Percentiles rank a stretch among this genome's conserved stretches.
Evolutionary conservation across 2,113 vertebrate species (phyloP).

Genomic region (Salvelinus fontinalis): DNA sequence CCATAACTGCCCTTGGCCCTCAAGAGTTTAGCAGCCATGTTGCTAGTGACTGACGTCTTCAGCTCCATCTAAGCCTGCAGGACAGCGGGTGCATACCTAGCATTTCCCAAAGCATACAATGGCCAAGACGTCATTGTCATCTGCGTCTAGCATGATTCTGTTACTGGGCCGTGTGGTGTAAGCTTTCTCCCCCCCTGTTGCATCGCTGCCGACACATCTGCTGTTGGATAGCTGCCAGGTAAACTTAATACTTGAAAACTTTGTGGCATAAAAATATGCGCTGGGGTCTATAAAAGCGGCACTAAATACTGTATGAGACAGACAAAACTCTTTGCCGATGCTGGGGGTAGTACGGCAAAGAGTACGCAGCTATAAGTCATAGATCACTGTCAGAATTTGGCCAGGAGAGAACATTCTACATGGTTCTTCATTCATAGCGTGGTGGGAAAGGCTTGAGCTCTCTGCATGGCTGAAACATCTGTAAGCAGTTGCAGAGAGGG

Average conservation of each 20-base stretch:
- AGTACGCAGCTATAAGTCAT: constrained; percentile 72
- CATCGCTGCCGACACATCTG: constrained; percentile 86
- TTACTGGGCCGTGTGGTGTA: no score
- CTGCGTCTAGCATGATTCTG: no score
- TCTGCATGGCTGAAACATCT: constrained; percentile 87
- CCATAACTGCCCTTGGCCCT: not conserved
- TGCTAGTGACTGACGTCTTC: not conserved
- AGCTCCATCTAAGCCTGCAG: not conserved
- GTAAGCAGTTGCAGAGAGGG: constrained; percentile 87
- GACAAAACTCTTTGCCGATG: constrained; percentile 57
- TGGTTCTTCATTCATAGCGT: constrained; percentile 81
- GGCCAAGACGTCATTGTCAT: no score
- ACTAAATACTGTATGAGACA: constrained; percentile 81
- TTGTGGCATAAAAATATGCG: constrained; percentile 77
- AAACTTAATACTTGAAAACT: constrained; percentile 73
- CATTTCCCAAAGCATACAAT: no score
- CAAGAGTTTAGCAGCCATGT: not conserved
- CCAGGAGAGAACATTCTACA: constrained; percentile 74
- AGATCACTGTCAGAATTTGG: constrained; percentile 82
- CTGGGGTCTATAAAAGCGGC: constrained; percentile 83
- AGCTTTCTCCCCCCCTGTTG: constrained; percentile 2
- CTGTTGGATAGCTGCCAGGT: constrained; percentile 85
- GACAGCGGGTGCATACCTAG: not conserved
- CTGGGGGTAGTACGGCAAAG: constrained; percentile 73
- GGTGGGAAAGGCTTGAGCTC: constrained; percentile 81